These are phyloP conservation scores for Neelides folsomi DNA, from an alignment of 2,888 invertebrate genomes.

Conservation along the genomic window DNA sequence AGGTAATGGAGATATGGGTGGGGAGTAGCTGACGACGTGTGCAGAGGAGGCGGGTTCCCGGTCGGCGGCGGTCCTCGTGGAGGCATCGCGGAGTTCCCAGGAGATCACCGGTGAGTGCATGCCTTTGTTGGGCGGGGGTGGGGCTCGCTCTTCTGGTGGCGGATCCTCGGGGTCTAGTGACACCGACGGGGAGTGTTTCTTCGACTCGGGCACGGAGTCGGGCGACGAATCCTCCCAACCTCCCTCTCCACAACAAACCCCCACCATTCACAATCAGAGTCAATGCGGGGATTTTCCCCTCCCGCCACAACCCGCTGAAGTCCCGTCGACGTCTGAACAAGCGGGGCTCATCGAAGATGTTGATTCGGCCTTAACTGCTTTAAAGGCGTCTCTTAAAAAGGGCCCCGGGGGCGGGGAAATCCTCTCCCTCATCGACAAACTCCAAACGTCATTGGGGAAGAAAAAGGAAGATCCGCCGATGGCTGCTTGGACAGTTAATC, in stretches of 20 bases:
- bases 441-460: constrained; percentile 46
- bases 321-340: constrained; percentile 2
- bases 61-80: constrained; percentile 20
- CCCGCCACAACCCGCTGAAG: neutral
- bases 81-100: constrained; percentile 18
- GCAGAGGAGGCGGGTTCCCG: constrained; percentile 7
- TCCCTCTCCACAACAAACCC: too few species aligned
- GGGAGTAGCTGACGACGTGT: neutral
- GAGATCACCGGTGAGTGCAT: constrained; percentile 18
- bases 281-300: neutral
- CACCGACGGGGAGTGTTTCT: constrained; percentile 37
- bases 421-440: constrained; percentile 53
- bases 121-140: too few species aligned
- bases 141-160: too few species aligned
- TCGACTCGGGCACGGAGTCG: constrained; percentile 55
- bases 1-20: neutral
- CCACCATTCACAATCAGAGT: too few species aligned
- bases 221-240: constrained; percentile 38
- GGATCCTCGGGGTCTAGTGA: neutral
- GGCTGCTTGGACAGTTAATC: neutral
- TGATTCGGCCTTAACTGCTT: constrained; percentile 57
- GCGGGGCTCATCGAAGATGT: constrained; percentile 58
- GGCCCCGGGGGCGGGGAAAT: constrained; percentile 41
- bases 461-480: neutral
- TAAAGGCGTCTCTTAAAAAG: constrained; percentile 41